phyloP scores from a whole-genome alignment of 2,113 vertebrate species.

The Rynchops niger region DNA sequence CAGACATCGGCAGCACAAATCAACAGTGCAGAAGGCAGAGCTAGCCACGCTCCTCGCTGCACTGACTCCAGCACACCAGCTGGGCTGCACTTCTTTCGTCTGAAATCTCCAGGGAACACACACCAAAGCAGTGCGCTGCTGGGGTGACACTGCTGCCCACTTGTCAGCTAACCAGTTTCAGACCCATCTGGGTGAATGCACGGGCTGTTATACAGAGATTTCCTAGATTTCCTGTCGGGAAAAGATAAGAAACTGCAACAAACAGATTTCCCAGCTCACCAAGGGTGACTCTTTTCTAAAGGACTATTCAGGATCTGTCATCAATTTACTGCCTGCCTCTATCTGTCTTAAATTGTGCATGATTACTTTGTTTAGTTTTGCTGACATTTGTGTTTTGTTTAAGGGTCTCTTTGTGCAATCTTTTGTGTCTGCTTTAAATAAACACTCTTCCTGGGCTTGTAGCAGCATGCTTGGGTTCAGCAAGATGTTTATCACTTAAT shows the following conservation, averaged over 20 bases:
- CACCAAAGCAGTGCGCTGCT: not conserved
- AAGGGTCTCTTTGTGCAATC: constrained; percentile 35
- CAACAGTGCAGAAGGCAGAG: not conserved
- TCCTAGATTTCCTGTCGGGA: not conserved
- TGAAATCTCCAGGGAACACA: not conserved
- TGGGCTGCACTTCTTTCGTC: not conserved
- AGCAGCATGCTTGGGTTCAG: constrained; percentile 50
- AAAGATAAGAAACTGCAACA: constrained; percentile 24
- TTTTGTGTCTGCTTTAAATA: constrained; percentile 53
- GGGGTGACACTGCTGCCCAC: not conserved
- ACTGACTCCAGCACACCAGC: not conserved
- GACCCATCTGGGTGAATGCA: fast-evolving
- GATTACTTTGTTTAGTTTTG: constrained; percentile 52
- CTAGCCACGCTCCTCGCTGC: not conserved
- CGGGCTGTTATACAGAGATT: not conserved
- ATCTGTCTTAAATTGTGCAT: constrained; percentile 24
- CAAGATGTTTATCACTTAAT: constrained; percentile 69
- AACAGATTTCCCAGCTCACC: not conserved
- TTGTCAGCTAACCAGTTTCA: fast-evolving
- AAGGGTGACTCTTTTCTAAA: not conserved
- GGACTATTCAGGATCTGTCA: constrained; percentile 30
- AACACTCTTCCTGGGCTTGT: constrained; percentile 44
- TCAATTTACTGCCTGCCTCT: constrained; percentile 23
- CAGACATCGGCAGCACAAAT: fast-evolving
- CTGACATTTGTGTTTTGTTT: constrained; percentile 54